A percentile compares a stretch with the other conserved stretches of the same genome.
phyloP scores from a whole-genome alignment of 1,140 invertebrate genomes.

The Tetramorium simillimum region DNA sequence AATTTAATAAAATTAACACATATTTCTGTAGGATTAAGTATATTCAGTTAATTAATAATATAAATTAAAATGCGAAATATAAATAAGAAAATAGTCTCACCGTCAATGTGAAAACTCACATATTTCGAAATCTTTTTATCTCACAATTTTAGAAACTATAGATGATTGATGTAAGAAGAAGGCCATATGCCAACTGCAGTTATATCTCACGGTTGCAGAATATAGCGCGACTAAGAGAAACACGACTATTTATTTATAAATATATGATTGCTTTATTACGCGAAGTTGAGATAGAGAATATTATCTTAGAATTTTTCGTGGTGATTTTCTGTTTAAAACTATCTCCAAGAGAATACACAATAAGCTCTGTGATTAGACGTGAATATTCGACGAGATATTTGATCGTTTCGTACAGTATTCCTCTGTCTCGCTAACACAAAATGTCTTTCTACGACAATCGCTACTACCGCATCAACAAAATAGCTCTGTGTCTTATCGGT shows the following conservation, averaged over 20 bases:
- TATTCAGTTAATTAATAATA: too few relatives aligned
- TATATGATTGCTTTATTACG: background rate
- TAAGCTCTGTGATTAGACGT: background rate
- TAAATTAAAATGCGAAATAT: background rate
- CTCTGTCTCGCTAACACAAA: background rate
- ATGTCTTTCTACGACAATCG: slow-evolving; percentile 42
- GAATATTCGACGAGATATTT: background rate
- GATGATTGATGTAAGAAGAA: background rate
- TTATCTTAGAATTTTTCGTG: background rate
- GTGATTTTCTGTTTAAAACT: background rate
- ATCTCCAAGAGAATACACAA: background rate
- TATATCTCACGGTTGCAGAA: background rate
- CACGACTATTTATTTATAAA: background rate
- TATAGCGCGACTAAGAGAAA: background rate
- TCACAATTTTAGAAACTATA: background rate
- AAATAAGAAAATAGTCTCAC: background rate
- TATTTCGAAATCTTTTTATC: background rate
- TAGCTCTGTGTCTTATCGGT: background rate
- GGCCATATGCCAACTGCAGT: background rate
- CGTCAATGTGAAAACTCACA: background rate
- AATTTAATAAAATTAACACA: too few relatives aligned
- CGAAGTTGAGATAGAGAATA: background rate
- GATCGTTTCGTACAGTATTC: background rate
- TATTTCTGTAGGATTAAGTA: too few relatives aligned
- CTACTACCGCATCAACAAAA: slow-evolving; percentile 36